Base-by-base conservation (phyloP, 2,797 vertebrate species). In the Dendrocincla fuliginosa region DNA sequence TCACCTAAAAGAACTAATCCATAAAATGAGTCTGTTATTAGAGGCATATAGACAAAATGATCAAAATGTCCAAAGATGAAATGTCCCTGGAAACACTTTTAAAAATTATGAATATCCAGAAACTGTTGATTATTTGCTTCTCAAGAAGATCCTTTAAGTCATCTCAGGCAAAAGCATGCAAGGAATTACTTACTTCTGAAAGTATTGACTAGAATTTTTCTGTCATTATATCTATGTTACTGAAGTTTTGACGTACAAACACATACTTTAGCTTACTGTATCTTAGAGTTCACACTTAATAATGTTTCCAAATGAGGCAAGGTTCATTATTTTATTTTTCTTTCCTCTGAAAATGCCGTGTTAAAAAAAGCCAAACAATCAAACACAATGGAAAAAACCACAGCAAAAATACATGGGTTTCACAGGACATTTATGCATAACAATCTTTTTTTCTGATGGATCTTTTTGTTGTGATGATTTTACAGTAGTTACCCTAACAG, bases 361-460 rank as follows among this genome's bases (percentile, higher is more conserved):
- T 16, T 37, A 63, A 7, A 7, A 13, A 67, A 67, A 52, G 6
- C 9, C 22, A 27, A 4, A 28, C n/a, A 15, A 30, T 7, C 16
- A 50, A 63, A 63, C 0, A 2, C 37, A 63, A 33, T 0, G 0
- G 22, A 69, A 55, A 69, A 55, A 49, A 30, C 14, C 28, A 11
- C 4, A 50, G 11, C 7, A 53, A 67, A 68, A 9, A 2, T 2
- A 35, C 16, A 14, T 60, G 27, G 23, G 6, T 32, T 89, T 89
- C 41, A 53, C 33, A 46, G 15, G 5, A 18, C 9, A 35, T 44
- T 76, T 69, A 46, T 64, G 56, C 3, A 84, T 82, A 89, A 30
- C 6, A 79, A 20, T 76, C 68, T 53, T 79, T 18, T 52, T 65
- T 91, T 73, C 30, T 76, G 35, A 73, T 74, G 4, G 32, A 10